Evolutionary conservation across 1,140 invertebrate genomes (phyloP).

Genomic region (Coelopa frigida): DNA sequence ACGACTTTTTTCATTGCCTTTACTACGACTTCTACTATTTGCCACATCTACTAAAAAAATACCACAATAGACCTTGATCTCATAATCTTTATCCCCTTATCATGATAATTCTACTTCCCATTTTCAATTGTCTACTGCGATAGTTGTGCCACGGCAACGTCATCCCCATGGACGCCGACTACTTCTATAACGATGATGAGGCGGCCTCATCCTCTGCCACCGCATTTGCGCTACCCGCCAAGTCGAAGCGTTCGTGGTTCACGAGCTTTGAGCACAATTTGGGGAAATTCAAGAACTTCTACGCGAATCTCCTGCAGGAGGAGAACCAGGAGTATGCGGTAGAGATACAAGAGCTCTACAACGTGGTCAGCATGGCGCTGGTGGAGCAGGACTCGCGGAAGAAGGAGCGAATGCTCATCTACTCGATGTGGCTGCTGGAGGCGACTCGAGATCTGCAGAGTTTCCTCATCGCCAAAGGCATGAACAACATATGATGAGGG

Average conservation of each 20-base stretch:
- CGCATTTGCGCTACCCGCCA: no score
- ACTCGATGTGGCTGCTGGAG: constrained; percentile 12
- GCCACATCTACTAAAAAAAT: no score
- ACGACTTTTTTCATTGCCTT: no score
- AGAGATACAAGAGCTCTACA: constrained; percentile 14
- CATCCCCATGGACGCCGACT: constrained; percentile 6
- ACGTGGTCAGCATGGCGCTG: constrained; percentile 6
- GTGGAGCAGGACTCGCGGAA: constrained; percentile 7
- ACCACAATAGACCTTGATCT: no score
- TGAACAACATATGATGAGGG: constrained; percentile 14
- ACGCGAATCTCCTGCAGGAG: constrained; percentile 11
- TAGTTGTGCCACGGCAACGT: no score
- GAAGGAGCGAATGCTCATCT: background rate
- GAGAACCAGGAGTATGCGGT: constrained; percentile 12
- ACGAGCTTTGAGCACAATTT: constrained; percentile 8
- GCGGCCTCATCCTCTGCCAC: no score
- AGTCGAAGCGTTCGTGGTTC: constrained; percentile 10
- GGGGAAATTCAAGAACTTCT: constrained; percentile 14
- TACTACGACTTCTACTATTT: no score
- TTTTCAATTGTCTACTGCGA: no score
- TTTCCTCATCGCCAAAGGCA: constrained; percentile 9
- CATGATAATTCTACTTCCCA: no score
- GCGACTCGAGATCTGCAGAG: constrained; percentile 10
- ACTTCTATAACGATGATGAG: constrained; percentile 10
- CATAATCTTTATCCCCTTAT: no score